Percentiles rank a stretch among this genome's conserved stretches.
Evolutionary conservation across 2,797 vertebrate genomes (phyloP).

Genomic region (Eupleurogrammus muticus): DNA sequence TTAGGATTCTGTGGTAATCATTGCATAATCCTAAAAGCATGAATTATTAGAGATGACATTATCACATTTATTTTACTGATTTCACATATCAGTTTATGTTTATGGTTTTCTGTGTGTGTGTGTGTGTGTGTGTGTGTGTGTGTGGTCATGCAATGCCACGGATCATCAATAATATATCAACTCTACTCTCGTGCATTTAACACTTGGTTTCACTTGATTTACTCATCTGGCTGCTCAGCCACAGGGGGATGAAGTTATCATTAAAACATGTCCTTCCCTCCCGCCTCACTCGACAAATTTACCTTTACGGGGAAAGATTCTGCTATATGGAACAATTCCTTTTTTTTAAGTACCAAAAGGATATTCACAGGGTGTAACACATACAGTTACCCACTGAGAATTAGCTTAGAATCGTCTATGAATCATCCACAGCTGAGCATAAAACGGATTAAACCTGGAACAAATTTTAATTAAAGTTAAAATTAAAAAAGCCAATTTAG

Average conservation of each 20-base stretch:
- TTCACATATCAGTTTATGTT: not conserved
- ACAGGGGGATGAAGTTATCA: slow-evolving; percentile 59
- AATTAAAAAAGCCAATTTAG: slow-evolving; percentile 31
- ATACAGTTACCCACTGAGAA: slow-evolving; percentile 18
- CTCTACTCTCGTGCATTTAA: slow-evolving; percentile 74
- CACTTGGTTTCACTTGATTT: slow-evolving; percentile 79
- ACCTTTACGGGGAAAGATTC: slow-evolving; percentile 32
- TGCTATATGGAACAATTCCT: slow-evolving; percentile 11
- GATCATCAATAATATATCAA: slow-evolving; percentile 78
- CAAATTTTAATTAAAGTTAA: slow-evolving; percentile 37
- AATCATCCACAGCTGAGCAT: slow-evolving; percentile 32
- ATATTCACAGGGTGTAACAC: slow-evolving; percentile 11
- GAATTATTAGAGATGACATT: not conserved
- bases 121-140: slow-evolving; percentile 33
- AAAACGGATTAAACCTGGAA: slow-evolving; percentile 41
- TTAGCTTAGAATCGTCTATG: slow-evolving; percentile 24
- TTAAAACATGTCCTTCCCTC: slow-evolving; percentile 64
- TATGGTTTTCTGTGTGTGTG: slow-evolving; percentile 22
- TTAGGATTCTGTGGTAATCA: slow-evolving; percentile 3
- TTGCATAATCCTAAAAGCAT: not conserved
- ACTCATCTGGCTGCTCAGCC: slow-evolving; percentile 61
- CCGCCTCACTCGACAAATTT: slow-evolving; percentile 32
- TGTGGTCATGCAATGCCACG: slow-evolving; percentile 62
- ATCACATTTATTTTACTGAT: not conserved
- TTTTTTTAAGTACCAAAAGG: not conserved